Percentiles rank a stretch among this genome's conserved stretches.
Evolutionary conservation across 2,888 invertebrate species (phyloP).

Genomic region (Bedellia somnulentella): DNA sequence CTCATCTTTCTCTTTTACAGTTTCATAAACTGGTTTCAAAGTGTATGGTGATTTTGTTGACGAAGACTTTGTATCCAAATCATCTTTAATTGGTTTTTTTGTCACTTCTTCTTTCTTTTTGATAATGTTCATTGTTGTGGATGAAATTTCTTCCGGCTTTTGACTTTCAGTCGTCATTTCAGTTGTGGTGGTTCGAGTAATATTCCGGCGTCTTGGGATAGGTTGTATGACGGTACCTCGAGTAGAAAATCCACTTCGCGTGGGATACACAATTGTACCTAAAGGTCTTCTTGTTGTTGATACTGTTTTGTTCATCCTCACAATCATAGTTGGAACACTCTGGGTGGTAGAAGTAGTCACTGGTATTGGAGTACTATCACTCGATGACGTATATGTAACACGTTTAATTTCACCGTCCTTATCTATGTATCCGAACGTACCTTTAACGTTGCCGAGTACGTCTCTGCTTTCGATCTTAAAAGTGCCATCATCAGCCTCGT

Average conservation of each 20-base stretch:
- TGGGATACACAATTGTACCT: constrained; percentile 52
- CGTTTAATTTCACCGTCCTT: constrained; percentile 76
- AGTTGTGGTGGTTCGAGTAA: constrained; percentile 20
- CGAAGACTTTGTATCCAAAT: constrained; percentile 26
- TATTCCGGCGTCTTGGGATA: constrained; percentile 56
- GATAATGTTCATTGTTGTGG: constrained; percentile 31
- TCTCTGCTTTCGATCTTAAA: constrained; percentile 84
- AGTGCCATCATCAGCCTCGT: constrained; percentile 82
- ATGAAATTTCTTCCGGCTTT: constrained; percentile 29
- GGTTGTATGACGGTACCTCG: constrained; percentile 67
- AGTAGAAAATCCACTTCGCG: constrained; percentile 44
- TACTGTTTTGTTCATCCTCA: constrained; percentile 46
- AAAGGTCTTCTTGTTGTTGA: constrained; percentile 58
- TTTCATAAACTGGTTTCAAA: constrained; percentile 58
- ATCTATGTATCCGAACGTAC: constrained; percentile 81
- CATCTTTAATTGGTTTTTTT: constrained; percentile 35
- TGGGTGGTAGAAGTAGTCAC: constrained; percentile 29
- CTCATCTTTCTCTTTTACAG: constrained; percentile 36
- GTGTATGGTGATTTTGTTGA: constrained; percentile 36
- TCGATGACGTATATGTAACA: constrained; percentile 69
- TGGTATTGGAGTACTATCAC: constrained; percentile 44
- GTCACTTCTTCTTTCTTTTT: constrained; percentile 32
- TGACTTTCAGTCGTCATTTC: constrained; percentile 29
- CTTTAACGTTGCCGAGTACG: constrained; percentile 77
- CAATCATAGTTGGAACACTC: constrained; percentile 43